A percentile compares a stretch with the other conserved stretches of the same genome.
phyloP scores from a whole-genome alignment of 1,140 invertebrate species.

The Drepana arcuata region DNA sequence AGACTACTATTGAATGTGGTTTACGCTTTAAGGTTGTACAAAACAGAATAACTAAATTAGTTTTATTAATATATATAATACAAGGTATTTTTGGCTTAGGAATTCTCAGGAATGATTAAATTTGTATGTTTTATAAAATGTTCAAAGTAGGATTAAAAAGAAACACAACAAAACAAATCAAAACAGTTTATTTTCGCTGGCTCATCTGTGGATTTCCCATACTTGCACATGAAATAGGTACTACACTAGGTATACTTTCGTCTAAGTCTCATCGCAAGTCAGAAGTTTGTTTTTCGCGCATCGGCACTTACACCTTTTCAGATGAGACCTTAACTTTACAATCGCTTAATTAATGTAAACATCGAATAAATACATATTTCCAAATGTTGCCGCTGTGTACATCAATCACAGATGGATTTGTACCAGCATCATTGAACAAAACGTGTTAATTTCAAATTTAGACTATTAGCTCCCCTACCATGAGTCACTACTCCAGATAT shows the following conservation, averaged over 20 bases:
- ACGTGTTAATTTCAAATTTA: too few species aligned
- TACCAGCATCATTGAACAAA: constrained; percentile 18
- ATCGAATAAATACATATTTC: constrained; percentile 22
- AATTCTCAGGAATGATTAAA: too few species aligned
- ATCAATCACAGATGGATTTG: constrained; percentile 21
- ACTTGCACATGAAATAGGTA: constrained; percentile 48
- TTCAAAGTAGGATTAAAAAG: too few species aligned
- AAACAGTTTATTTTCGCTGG: constrained; percentile 67
- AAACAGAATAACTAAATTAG: too few species aligned
- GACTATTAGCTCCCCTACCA: constrained; percentile 9
- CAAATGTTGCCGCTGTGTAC: constrained; percentile 23
- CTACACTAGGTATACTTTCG: constrained; percentile 43
- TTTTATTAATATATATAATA: too few species aligned
- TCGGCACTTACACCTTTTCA: too few species aligned
- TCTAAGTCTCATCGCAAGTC: constrained; percentile 28
- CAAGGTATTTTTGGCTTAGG: too few species aligned
- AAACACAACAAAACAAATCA: constrained; percentile 57
- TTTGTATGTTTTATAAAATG: too few species aligned
- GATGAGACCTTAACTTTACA: constrained; percentile 20
- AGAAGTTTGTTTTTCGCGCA: too few species aligned
- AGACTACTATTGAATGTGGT: too few species aligned
- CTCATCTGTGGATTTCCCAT: constrained; percentile 50
- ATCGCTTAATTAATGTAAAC: constrained; percentile 21
- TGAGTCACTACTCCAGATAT: constrained; percentile 9
- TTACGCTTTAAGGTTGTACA: too few species aligned